phyloP scores from a whole-genome alignment of 2,113 vertebrate species.

The Microcebus tavaratra region DNA sequence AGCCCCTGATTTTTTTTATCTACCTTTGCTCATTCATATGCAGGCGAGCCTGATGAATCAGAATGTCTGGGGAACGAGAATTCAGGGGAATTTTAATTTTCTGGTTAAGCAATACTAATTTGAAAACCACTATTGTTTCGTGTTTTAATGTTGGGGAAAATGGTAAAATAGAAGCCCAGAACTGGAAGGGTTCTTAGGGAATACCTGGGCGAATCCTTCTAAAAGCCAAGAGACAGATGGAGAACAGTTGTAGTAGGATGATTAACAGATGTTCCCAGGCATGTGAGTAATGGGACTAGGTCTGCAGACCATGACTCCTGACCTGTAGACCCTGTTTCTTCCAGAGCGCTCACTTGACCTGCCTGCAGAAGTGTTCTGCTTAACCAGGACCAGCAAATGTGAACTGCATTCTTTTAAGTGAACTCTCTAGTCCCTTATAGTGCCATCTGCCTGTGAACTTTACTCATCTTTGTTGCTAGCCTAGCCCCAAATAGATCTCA shows the following conservation, averaged over 20 bases:
- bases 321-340: background rate
- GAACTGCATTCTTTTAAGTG: background rate
- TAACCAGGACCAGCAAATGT: background rate
- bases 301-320: background rate
- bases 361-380: background rate
- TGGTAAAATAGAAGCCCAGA: background rate
- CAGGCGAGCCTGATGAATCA: background rate
- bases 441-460: background rate
- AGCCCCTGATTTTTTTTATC: background rate
- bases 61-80: background rate
- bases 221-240: background rate
- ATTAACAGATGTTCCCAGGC: background rate
- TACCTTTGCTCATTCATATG: conserved; percentile 36
- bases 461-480: background rate
- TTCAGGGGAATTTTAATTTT: conserved; percentile 51
- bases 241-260: background rate
- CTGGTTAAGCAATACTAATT: conserved; percentile 42
- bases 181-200: background rate
- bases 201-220: background rate
- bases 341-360: background rate
- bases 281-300: background rate
- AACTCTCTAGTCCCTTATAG: background rate
- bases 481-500: background rate
- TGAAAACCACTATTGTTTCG: conserved; percentile 46
- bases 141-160: background rate